A percentile compares a stretch with the other conserved stretches of the same genome.
These are phyloP conservation scores for Lithobates pipiens DNA, from an alignment of 2,797 vertebrate species.

Conservation along the genomic window DNA sequence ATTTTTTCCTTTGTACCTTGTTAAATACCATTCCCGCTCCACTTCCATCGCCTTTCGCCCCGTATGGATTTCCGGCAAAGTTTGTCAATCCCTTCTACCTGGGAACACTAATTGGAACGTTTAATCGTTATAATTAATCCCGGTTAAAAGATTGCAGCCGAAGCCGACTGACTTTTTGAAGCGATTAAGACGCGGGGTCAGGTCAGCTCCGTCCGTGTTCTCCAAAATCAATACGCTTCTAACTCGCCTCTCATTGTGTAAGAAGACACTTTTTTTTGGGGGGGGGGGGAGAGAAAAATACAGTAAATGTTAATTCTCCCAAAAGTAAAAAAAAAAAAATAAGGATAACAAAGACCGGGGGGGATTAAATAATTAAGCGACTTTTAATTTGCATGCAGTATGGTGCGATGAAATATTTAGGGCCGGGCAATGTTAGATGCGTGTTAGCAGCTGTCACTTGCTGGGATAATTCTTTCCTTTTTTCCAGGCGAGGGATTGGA, in stretches of 20 bases:
- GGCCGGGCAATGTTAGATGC: not conserved
- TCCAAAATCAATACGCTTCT: constrained; percentile 50
- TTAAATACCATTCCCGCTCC: no score
- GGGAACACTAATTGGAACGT: constrained; percentile 59
- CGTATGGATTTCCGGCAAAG: constrained; percentile 47
- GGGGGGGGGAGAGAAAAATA: not conserved
- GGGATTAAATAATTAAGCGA: constrained; percentile 61
- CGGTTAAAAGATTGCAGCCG: constrained; percentile 52
- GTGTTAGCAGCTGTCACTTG: constrained; percentile 48
- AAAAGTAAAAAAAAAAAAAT: constrained; percentile 43
- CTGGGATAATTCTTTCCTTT: constrained; percentile 15
- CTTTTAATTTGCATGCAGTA: constrained; percentile 46
- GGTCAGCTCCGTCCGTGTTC: constrained; percentile 42
- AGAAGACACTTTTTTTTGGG: not conserved
- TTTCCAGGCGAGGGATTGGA: constrained; percentile 34
- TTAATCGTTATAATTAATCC: constrained; percentile 63
- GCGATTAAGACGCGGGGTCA: constrained; percentile 56
- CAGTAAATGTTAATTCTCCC: constrained; percentile 41
- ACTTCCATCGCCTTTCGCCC: constrained; percentile 1
- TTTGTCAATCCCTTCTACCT: constrained; percentile 51
- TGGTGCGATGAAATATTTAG: constrained; percentile 23
- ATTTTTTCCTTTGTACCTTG: no score
- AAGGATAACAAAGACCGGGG: constrained; percentile 4
- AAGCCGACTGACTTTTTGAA: constrained; percentile 52
- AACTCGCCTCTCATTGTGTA: constrained; percentile 13